Evolutionary conservation across 2,888 invertebrate genomes (phyloP).

Genomic region (Hirtodrosophila trivittata): DNA sequence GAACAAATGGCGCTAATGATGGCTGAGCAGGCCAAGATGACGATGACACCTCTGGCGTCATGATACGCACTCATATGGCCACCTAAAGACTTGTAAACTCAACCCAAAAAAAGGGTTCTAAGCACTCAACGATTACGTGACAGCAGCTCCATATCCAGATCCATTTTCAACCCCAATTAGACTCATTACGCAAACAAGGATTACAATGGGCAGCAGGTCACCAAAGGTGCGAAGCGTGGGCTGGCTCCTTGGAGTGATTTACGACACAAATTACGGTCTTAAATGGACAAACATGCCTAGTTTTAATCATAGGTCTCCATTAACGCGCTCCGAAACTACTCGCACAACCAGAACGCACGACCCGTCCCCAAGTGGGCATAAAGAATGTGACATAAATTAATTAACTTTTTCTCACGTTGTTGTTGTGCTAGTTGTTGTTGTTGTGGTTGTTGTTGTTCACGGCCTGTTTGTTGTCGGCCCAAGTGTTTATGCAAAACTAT

Average conservation of each 20-base stretch:
- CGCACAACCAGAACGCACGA: conserved; percentile 3
- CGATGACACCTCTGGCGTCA: conserved; percentile 58
- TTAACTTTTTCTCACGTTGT: conserved; percentile 70
- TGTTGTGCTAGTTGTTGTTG: neutral
- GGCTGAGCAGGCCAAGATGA: conserved; percentile 53
- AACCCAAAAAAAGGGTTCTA: conserved; percentile 61
- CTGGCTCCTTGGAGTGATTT: conserved; percentile 68
- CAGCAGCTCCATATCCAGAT: conserved; percentile 20
- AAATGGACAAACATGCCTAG: conserved; percentile 78
- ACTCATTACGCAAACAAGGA: conserved; percentile 62
- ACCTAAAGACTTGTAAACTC: conserved; percentile 45
- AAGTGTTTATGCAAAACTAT: conserved; percentile 66
- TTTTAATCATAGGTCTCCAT: conserved; percentile 73
- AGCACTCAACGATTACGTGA: conserved; percentile 53
- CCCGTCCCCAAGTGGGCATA: conserved; percentile 61
- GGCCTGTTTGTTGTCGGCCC: conserved; percentile 39
- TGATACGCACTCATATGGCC: conserved; percentile 45
- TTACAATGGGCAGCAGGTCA: conserved; percentile 41
- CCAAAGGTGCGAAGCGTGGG: conserved; percentile 66
- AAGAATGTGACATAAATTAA: conserved; percentile 74
- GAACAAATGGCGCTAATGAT: conserved; percentile 74
- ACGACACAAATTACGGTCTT: conserved; percentile 74
- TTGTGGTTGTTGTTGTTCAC: conserved; percentile 15
- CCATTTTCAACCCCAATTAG: conserved; percentile 72
- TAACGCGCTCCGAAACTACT: conserved; percentile 50